Percentiles rank a stretch among this genome's conserved stretches.
Evolutionary conservation across 2,113 vertebrate species (phyloP).

Genomic region (Oryzias melastigma): DNA sequence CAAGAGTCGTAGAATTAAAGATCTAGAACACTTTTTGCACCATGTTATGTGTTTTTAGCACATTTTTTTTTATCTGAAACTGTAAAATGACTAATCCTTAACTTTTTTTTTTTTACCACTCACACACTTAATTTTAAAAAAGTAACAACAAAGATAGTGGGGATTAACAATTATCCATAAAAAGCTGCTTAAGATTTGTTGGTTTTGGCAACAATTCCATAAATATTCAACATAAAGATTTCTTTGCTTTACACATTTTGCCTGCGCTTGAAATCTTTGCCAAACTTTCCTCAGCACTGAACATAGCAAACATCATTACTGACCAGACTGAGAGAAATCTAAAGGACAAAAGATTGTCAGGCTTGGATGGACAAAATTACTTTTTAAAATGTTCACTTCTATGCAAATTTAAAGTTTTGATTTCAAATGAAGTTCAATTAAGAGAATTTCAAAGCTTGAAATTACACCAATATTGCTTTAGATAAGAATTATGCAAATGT

Average conservation of each 20-base stretch:
- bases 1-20: no score
- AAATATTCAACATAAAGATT: constrained; percentile 9
- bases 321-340: constrained; percentile 15
- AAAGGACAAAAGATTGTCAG: constrained; percentile 18
- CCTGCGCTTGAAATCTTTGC: no score
- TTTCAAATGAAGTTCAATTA: not conserved
- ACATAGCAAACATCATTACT: constrained; percentile 51
- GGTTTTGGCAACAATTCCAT: constrained; percentile 36
- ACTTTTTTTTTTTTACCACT: no score
- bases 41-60: no score
- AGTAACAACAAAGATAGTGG: no score
- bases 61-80: no score
- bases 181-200: constrained; percentile 23
- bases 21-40: no score
- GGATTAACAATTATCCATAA: not conserved
- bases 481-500: no score
- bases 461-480: not conserved
- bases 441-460: not conserved
- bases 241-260: no score
- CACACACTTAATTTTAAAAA: no score
- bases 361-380: constrained; percentile 7
- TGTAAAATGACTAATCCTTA: no score
- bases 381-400: constrained; percentile 4
- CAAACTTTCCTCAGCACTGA: constrained; percentile 26
- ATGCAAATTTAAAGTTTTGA: not conserved